phyloP scores from a whole-genome alignment of 2,113 vertebrate genomes.

The Muscicapa adusta region DNA sequence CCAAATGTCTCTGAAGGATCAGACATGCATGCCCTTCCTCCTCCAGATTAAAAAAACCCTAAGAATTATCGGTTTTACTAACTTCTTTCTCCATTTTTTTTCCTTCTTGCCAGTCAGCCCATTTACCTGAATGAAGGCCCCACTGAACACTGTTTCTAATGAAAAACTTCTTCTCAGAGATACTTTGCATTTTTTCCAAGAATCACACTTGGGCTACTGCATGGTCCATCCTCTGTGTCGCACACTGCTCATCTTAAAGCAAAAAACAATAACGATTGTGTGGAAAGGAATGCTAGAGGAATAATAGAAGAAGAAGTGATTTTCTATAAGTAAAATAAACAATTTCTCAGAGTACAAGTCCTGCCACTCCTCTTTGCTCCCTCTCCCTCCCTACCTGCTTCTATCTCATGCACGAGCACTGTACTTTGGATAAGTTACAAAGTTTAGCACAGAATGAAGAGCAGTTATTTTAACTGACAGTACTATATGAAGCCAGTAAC shows the following conservation, averaged over 20 bases:
- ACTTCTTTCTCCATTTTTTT: neutral
- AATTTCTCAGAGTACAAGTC: neutral
- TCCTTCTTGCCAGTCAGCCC: neutral
- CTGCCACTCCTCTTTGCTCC: fast-evolving
- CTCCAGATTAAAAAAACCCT: neutral
- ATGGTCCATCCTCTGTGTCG: fast-evolving
- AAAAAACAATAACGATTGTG: neutral
- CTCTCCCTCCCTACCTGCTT: neutral
- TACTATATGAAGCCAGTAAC: slow-evolving; percentile 17
- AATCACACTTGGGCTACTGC: neutral
- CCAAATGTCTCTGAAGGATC: slow-evolving; percentile 15
- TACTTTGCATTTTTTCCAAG: neutral
- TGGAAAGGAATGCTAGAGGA: neutral
- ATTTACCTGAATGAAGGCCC: neutral
- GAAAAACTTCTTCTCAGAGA: neutral
- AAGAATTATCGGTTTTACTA: neutral
- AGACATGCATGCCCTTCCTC: neutral
- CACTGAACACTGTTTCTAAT: neutral
- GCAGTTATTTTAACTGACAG: slow-evolving; percentile 44
- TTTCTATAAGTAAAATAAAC: neutral
- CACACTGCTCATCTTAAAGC: neutral
- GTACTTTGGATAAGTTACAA: neutral
- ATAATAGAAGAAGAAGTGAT: neutral
- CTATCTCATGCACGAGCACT: neutral
- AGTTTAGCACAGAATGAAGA: neutral